phyloP scores from a whole-genome alignment of 2,888 invertebrate species.

The Thereva unica region DNA sequence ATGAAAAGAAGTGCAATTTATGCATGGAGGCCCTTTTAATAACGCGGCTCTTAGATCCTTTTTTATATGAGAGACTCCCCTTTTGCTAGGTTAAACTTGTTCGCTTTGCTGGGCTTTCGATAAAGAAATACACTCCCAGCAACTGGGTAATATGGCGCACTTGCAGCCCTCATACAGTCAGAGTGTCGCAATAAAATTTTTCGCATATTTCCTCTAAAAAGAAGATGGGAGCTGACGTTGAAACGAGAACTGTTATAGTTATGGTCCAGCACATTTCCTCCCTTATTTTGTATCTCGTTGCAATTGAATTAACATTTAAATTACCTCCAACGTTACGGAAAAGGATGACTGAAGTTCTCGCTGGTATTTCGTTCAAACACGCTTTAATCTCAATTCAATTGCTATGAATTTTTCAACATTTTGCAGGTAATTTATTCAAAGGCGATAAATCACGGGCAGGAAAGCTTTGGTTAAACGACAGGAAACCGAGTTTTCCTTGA shows the following conservation, averaged over 20 bases:
- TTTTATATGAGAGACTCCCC: constrained; percentile 1
- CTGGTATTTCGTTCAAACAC: no score
- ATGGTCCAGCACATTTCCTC: background rate
- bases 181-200: constrained; percentile 27
- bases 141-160: constrained; percentile 22
- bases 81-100: constrained; percentile 4
- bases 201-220: constrained; percentile 28
- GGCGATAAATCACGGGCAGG: no score
- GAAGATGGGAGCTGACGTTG: constrained; percentile 25
- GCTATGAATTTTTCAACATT: no score
- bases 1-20: constrained; percentile 44
- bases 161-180: constrained; percentile 26
- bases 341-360: no score
- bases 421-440: no score
- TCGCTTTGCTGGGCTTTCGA: constrained; percentile 13
- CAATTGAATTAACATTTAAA: constrained; percentile 24
- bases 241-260: background rate
- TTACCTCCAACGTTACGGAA: background rate
- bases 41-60: constrained; percentile 40
- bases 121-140: constrained; percentile 10
- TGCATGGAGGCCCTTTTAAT: constrained; percentile 47
- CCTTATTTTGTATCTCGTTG: constrained; percentile 13
- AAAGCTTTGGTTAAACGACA: no score
- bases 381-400: no score
- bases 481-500: no score